Evolutionary conservation across 2,888 invertebrate species (phyloP).

Genomic region (Tinea pellionella): DNA sequence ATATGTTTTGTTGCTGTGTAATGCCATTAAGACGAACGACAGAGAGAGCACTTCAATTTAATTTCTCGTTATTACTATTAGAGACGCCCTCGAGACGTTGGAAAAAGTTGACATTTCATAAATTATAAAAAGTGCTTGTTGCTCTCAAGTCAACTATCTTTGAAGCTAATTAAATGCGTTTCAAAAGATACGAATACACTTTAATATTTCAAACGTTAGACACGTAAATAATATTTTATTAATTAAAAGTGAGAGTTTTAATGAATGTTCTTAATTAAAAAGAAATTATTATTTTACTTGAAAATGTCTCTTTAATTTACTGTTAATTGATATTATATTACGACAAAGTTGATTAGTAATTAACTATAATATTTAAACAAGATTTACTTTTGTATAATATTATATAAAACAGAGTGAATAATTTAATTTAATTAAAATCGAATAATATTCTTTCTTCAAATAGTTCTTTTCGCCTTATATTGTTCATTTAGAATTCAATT

Average conservation of each 20-base stretch:
- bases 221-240: not conserved
- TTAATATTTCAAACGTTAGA: not conserved
- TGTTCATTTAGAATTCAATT: too few species aligned
- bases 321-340: not conserved
- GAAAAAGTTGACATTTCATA: conserved; percentile 37
- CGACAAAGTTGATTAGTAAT: too few species aligned
- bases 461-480: too few species aligned
- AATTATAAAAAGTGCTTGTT: conserved; percentile 29
- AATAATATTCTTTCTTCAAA: too few species aligned
- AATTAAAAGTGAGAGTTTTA: not conserved
- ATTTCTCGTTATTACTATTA: conserved; percentile 32
- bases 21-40: conserved; percentile 29
- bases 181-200: not conserved
- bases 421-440: too few species aligned
- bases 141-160: conserved; percentile 20
- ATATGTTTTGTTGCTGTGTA: conserved; percentile 14
- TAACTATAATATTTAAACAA: too few species aligned
- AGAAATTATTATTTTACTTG: not conserved
- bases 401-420: too few species aligned
- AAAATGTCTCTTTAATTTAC: not conserved
- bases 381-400: too few species aligned
- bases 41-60: conserved; percentile 31
- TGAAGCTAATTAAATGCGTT: conserved; percentile 34
- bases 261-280: not conserved
- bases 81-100: conserved; percentile 24